Evolutionary conservation across 2,797 vertebrate species (phyloP), one percentile per base, ranked within the genome.

Genomic region (Stomatorhinus walkeri): DNA sequence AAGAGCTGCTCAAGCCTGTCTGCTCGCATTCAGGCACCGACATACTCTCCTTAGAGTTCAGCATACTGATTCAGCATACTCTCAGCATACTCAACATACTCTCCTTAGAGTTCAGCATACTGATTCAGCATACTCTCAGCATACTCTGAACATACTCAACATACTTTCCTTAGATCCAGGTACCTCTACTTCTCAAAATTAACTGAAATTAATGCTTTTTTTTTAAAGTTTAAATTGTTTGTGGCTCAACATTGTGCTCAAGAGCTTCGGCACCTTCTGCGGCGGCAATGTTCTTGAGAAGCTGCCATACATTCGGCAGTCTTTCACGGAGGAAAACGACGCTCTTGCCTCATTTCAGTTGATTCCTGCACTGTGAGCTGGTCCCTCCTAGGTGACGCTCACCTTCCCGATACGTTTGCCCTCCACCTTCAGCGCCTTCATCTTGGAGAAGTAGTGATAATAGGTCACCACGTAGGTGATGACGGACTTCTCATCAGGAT

Each of bases 381-480:
- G 16, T 76, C 36, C 68, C 32, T 16, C 36, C 19, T 10, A 1
- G 61, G 24, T 28, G 24, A 28, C 61, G 4, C 95, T 93, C 90
- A 99, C 98, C 97, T 99, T 99, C 87, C 98, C 98, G 0, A 99
- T 98, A 19, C 98, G 95, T 87, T 99, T 99, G 90, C 98, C 98
- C 94, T 99, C 98, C 51, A 99, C 98, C 90, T 98, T 98, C 93
- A 99, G 94, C 0, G 98, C 98, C 94, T 99, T 99, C 98, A 99
- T 99, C 95, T 99, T 99, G 90, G 98, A 99, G 95, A 99, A 99
- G 94, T 99, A 99, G 95, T 99, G 98, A 93, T 99, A 99, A 83
- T 99, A 99, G 0, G 98, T 99, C 87, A 99, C 98, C 88, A 99
- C 98, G 0, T 99, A 99, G 68, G 98, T 99, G 95, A 99, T 99